Evolutionary conservation across 2,797 vertebrate genomes (phyloP).

Genomic region (Gymnoscopelus braueri): DNA sequence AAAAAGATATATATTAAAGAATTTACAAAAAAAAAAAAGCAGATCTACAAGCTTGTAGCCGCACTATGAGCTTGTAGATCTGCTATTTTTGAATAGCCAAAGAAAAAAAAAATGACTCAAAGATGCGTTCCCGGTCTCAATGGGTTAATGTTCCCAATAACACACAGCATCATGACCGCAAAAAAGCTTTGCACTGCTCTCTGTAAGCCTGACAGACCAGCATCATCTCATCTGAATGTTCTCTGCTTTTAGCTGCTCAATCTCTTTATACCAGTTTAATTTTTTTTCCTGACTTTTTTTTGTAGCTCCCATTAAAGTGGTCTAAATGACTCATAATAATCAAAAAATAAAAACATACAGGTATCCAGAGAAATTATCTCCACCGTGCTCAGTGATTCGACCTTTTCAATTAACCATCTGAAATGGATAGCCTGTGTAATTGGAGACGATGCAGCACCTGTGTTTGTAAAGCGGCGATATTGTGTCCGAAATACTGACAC

Average conservation of each 20-base stretch:
- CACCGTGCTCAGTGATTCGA: constrained; percentile 45
- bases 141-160: constrained; percentile 76
- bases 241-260: constrained; percentile 72
- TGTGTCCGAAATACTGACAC: constrained; percentile 37
- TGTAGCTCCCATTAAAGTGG: constrained; percentile 59
- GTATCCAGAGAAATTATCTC: constrained; percentile 54
- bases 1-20: too few species aligned
- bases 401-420: constrained; percentile 66
- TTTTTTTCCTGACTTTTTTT: constrained; percentile 64
- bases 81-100: too few species aligned
- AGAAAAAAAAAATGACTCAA: too few species aligned
- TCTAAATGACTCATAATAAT: constrained; percentile 70
- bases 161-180: constrained; percentile 64
- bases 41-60: too few species aligned
- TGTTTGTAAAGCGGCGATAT: constrained; percentile 32
- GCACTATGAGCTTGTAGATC: too few species aligned
- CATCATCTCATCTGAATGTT: constrained; percentile 71
- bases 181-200: constrained; percentile 69
- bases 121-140: too few species aligned
- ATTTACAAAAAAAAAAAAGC: too few species aligned
- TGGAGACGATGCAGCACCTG: constrained; percentile 41
- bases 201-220: constrained; percentile 67
- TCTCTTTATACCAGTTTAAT: constrained; percentile 50
- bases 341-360: background rate
- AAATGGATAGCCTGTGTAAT: constrained; percentile 57